Conservation (phyloP, 2,888 invertebrate genomes). For the Eristalis arbustorum region DNA sequence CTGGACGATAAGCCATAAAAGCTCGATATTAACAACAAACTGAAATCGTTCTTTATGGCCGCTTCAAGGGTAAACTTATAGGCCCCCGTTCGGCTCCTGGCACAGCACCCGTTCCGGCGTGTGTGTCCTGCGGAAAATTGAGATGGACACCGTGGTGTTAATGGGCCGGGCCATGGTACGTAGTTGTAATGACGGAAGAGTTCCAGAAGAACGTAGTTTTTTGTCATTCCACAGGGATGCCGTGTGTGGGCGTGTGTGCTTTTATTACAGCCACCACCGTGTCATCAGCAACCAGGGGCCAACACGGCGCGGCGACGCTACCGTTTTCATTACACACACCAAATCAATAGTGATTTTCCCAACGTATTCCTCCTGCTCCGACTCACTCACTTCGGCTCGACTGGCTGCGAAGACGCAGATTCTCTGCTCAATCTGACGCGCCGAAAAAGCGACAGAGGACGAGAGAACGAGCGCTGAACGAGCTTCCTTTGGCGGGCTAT, state of each 20-base stretch:
- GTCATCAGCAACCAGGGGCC: conserved; percentile 51
- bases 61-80: conserved; percentile 47
- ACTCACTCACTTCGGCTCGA: no score
- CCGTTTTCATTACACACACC: conserved; percentile 59
- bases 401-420: background rate
- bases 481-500: conserved; percentile 55
- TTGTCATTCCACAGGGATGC: conserved; percentile 4
- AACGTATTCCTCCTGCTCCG: conserved; percentile 51
- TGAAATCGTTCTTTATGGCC: conserved; percentile 65
- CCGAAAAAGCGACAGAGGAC: background rate
- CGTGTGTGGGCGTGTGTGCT: background rate
- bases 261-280: conserved; percentile 58
- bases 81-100: background rate
- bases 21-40: conserved; percentile 70
- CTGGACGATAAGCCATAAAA: conserved; percentile 62
- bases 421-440: conserved; percentile 12
- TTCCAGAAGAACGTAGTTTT: conserved; percentile 59
- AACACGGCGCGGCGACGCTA: conserved; percentile 30
- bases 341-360: conserved; percentile 68
- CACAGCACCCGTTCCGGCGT: background rate
- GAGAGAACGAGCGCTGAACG: background rate
- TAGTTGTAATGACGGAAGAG: conserved; percentile 57
- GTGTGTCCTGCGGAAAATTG: conserved; percentile 12
- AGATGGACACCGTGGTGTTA: conserved; percentile 44
- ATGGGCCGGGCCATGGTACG: conserved; percentile 25